Evolutionary conservation across 30 jellyfish, hydroid and myxozoan species (phyloP), one percentile per base, ranked within the genome.

Genomic region (Morbakka virulenta): DNA sequence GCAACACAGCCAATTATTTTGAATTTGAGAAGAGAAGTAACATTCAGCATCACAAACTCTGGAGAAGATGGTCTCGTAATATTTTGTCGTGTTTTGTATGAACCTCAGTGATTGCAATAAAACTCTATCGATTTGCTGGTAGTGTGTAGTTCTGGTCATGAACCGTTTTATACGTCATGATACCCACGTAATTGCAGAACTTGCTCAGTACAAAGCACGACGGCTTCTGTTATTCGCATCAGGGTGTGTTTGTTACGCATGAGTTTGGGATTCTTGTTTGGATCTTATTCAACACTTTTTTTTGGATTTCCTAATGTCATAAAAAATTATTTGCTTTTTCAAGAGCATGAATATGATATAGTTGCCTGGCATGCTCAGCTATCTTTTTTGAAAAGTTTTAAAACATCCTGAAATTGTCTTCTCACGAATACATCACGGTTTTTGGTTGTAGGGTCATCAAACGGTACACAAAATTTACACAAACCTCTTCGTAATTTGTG

Each of bases 61-160:
- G 50, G 64, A 63, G 50, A 28, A 77, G 67, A 79, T 51, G 83
- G 50, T 79, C 76, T 23, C 33, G 66, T 28, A 66, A 77, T 24
- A 50, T 27, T 49, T 82, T 77, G 90, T 67, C 90, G 51, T 79
- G 64, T 35, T 67, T 79, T 67, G 74, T 78, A 48, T 52, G 66
- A 52, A 67, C 76, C 83, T 79, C 76, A 63, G 64, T 65, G 47
- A 67, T 79, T 50, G 83, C 90, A 31, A 79, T 67, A 49, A 67
- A 64, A 82, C 57, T 79, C 31, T 76, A 69, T 50, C 76, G 62
- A 76, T 31, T 65, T 65, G 69, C 67, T 65, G 76, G 69, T 0
- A 82, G 65, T 14, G 66, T 82, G 50, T 25, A 50, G 67, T 25
- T 51, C 76, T 77, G 72, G 64, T 77, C 64, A n/a, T n/a, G n/a